A percentile compares a stretch with the other conserved stretches of the same genome.
Conservation (phyloP, 2,113 vertebrate species). For the Gobio gobio region DNA sequence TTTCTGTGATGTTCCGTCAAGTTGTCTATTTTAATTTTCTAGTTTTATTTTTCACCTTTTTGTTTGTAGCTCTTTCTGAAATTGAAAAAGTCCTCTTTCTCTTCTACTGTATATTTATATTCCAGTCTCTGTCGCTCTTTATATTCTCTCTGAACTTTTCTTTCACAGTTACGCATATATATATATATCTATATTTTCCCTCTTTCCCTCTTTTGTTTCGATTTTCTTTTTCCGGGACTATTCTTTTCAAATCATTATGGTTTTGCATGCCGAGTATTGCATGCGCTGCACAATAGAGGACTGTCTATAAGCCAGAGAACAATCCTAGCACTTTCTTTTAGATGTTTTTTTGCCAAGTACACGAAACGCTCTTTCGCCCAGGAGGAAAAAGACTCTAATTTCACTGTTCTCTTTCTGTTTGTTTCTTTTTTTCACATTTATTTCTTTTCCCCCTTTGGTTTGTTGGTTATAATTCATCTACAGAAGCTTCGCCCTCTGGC, state of each 20-base stretch:
- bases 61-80: constrained; percentile 76
- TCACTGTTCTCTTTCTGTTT: constrained; percentile 71
- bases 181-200: constrained; percentile 56
- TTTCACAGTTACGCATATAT: constrained; percentile 71
- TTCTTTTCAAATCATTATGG: constrained; percentile 82
- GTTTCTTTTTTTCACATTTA: constrained; percentile 38
- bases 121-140: constrained; percentile 71
- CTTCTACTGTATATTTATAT: constrained; percentile 63
- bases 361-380: constrained; percentile 68
- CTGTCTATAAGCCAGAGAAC: constrained; percentile 83
- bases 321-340: constrained; percentile 79
- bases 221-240: constrained; percentile 75
- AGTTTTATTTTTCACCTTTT: constrained; percentile 58
- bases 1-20: constrained; percentile 89
- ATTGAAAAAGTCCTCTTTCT: constrained; percentile 79
- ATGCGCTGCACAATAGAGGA: constrained; percentile 99
- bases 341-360: constrained; percentile 80
- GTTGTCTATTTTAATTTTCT: constrained; percentile 79
- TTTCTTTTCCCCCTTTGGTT: constrained; percentile 65
- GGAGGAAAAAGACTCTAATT: constrained; percentile 70
- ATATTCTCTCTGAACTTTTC: constrained; percentile 70
- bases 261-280: constrained; percentile 99
- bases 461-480: constrained; percentile 72
- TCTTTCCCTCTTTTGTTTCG: constrained; percentile 67
- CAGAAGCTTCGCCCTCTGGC: constrained; percentile 83